phyloP scores from a whole-genome alignment of 2,888 invertebrate genomes.

The Cremastobaeus sp. region DNA sequence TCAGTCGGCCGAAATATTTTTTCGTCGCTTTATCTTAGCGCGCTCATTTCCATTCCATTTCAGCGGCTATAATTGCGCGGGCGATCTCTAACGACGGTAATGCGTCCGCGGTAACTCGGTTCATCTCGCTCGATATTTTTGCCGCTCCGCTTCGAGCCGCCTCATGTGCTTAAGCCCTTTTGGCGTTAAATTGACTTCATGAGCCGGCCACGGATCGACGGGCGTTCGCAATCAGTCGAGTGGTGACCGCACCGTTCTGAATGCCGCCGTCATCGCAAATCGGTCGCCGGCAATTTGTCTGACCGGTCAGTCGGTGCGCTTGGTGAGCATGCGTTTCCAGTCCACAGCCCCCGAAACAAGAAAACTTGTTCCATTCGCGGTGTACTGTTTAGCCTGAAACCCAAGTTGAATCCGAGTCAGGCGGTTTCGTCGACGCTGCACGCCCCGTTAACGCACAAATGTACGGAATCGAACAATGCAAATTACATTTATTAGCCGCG shows the following conservation, averaged over 20 bases:
- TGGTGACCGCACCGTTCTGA: constrained; percentile 51
- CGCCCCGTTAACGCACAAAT: too few species aligned
- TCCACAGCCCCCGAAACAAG: constrained; percentile 20
- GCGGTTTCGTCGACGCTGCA: too few species aligned
- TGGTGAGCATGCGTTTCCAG: constrained; percentile 33
- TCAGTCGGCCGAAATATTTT: too few species aligned
- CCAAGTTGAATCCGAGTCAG: too few species aligned
- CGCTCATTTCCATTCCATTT: constrained; percentile 32
- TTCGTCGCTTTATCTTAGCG: too few species aligned
- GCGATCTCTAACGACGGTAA: constrained; percentile 32
- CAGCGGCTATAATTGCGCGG: constrained; percentile 34
- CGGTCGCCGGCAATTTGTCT: constrained; percentile 55
- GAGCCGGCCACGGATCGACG: constrained; percentile 42
- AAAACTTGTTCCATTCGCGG: constrained; percentile 21
- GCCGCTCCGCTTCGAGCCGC: constrained; percentile 20
- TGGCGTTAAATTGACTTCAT: constrained; percentile 52
- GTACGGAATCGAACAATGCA: too few species aligned
- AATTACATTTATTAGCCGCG: too few species aligned
- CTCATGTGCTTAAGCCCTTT: constrained; percentile 45
- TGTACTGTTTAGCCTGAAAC: too few species aligned
- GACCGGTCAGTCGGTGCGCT: constrained; percentile 28
- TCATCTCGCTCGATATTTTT: constrained; percentile 48
- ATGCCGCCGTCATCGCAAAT: constrained; percentile 55
- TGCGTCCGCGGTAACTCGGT: constrained; percentile 33
- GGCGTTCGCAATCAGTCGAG: constrained; percentile 55